Conservation (phyloP, 2,888 invertebrate species). For the Frankliniella fusca region DNA sequence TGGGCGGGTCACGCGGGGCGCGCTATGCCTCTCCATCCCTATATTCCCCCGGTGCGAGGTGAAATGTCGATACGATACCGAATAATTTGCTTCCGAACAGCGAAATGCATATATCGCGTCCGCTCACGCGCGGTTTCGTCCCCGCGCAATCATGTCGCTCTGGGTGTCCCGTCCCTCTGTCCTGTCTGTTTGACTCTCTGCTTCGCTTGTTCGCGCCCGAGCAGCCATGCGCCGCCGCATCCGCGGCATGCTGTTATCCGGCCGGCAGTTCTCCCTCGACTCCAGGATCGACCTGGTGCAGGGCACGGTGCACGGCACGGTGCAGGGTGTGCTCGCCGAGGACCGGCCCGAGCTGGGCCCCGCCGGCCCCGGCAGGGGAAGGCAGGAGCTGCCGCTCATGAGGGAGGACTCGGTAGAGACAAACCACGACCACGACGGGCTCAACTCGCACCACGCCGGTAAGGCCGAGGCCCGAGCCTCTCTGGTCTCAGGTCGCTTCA, state of each 20-base stretch:
- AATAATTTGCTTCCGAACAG: too few species aligned
- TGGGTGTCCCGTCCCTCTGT: too few species aligned
- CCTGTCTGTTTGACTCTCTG: too few species aligned
- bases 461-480: neutral
- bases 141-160: neutral
- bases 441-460: neutral
- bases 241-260: conserved; percentile 81
- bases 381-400: conserved; percentile 33
- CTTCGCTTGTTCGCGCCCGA: conserved; percentile 9
- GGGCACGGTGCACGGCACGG: conserved; percentile 43
- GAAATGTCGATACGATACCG: neutral
- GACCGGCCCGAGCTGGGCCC: conserved; percentile 31
- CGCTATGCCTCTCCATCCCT: too few species aligned
- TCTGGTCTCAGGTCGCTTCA: too few species aligned
- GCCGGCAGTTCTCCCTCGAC: conserved; percentile 86
- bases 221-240: conserved; percentile 79
- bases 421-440: conserved; percentile 13
- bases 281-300: conserved; percentile 87
- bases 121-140: neutral
- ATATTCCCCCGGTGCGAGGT: too few species aligned
- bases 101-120: conserved; percentile 31
- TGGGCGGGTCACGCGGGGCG: too few species aligned
- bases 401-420: conserved; percentile 34
- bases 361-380: neutral
- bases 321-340: conserved; percentile 10